These are phyloP conservation scores for Propithecus coquereli DNA, from an alignment of 2,113 vertebrate species.

Conservation along the genomic window DNA sequence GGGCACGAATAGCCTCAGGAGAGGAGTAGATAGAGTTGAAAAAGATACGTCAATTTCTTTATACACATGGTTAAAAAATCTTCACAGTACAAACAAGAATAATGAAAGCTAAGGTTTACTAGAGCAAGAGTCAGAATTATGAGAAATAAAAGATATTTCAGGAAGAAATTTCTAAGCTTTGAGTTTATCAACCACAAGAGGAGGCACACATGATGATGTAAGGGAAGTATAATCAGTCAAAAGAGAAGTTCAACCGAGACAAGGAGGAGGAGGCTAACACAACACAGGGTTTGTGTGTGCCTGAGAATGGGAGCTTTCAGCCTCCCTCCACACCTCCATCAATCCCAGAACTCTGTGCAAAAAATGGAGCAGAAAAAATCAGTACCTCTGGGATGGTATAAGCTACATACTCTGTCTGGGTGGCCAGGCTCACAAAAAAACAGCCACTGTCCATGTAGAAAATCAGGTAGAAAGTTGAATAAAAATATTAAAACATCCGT, in stretches of 20 bases:
- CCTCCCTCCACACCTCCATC: too few relatives aligned
- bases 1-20: neutral
- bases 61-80: neutral
- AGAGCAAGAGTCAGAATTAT: neutral
- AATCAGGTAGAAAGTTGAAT: neutral
- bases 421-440: neutral
- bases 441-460: fast-evolving
- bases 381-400: neutral
- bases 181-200: neutral
- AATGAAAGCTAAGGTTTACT: neutral
- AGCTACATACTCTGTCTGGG: fast-evolving
- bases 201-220: neutral
- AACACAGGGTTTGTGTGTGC: neutral
- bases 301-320: neutral
- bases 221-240: neutral
- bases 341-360: neutral
- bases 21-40: neutral
- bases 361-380: neutral
- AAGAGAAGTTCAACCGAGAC: neutral
- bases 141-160: neutral
- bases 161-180: neutral
- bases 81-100: neutral
- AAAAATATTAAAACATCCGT: neutral
- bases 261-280: neutral
- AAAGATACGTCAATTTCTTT: neutral